Conservation (phyloP, 2,888 invertebrate genomes). For the Sarcophaga rosellei region DNA sequence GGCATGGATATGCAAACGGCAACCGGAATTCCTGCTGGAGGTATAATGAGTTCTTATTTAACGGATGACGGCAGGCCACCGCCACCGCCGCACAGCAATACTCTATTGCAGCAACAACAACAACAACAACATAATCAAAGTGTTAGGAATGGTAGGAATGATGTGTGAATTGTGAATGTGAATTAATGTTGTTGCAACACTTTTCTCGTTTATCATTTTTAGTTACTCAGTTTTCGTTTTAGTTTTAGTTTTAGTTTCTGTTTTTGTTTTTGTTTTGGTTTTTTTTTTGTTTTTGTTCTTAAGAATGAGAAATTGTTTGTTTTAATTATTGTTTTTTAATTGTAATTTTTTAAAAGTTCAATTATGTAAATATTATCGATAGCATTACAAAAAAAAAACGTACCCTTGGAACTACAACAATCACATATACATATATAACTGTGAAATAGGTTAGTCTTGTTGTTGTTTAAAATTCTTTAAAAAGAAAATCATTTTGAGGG, state of each 20-base stretch:
- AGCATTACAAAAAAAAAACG: no score
- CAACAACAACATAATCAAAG: slow-evolving; percentile 58
- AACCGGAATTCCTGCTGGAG: slow-evolving; percentile 66
- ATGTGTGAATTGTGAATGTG: not conserved
- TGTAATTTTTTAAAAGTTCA: no score
- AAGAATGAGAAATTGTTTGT: no score
- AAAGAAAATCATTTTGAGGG: no score
- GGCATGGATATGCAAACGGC: slow-evolving; percentile 74
- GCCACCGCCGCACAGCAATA: slow-evolving; percentile 86
- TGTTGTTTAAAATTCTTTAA: no score
- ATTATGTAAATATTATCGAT: no score
- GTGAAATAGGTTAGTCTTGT: no score
- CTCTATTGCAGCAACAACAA: slow-evolving; percentile 84
- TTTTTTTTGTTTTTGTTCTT: not conserved
- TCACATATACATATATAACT: no score
- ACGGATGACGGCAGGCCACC: slow-evolving; percentile 86
- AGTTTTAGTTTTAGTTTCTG: no score
- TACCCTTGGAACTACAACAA: no score
- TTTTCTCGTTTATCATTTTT: slow-evolving; percentile 4
- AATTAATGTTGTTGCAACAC: slow-evolving; percentile 5
- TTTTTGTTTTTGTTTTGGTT: not conserved
- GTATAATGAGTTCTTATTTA: slow-evolving; percentile 72
- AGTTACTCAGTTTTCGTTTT: not conserved
- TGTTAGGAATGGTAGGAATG: slow-evolving; percentile 50
- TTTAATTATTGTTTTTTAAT: no score